A percentile compares a stretch with the other conserved stretches of the same genome.
Conservation (phyloP, 2,888 invertebrate species). For the Patella ulyssiponensis region DNA sequence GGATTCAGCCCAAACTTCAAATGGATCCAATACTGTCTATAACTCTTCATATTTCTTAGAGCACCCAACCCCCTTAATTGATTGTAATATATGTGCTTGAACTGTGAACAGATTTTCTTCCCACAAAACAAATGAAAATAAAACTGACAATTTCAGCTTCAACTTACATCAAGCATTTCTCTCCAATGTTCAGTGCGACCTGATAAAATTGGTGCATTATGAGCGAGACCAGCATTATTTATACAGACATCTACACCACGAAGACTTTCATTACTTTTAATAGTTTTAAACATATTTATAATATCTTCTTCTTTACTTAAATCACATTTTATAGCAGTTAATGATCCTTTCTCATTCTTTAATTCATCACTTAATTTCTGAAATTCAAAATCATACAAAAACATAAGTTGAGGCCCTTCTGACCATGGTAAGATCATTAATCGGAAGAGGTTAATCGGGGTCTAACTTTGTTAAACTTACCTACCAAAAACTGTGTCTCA, state of each 20-base stretch:
- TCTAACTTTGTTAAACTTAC: not conserved
- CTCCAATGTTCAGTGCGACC: constrained; percentile 55
- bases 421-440: not conserved
- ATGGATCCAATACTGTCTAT: too few species aligned
- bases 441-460: not conserved
- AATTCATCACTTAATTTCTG: constrained; percentile 41
- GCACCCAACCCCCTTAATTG: too few species aligned
- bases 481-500: too few species aligned
- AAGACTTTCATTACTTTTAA: constrained; percentile 68
- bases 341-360: constrained; percentile 42
- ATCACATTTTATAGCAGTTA: constrained; percentile 73
- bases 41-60: too few species aligned
- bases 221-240: constrained; percentile 76
- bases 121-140: too few species aligned
- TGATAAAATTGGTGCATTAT: constrained; percentile 66
- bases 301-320: constrained; percentile 75
- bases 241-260: constrained; percentile 77
- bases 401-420: not conserved
- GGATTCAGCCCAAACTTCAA: too few species aligned
- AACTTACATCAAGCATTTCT: constrained; percentile 56
- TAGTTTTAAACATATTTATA: constrained; percentile 74
- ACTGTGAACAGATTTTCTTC: too few species aligned
- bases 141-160: too few species aligned
- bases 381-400: constrained; percentile 1
- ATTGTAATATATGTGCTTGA: too few species aligned